A percentile compares a stretch with the other conserved stretches of the same genome.
Conservation (phyloP, 2,797 vertebrate genomes). For the Halcyon chelicuti region DNA sequence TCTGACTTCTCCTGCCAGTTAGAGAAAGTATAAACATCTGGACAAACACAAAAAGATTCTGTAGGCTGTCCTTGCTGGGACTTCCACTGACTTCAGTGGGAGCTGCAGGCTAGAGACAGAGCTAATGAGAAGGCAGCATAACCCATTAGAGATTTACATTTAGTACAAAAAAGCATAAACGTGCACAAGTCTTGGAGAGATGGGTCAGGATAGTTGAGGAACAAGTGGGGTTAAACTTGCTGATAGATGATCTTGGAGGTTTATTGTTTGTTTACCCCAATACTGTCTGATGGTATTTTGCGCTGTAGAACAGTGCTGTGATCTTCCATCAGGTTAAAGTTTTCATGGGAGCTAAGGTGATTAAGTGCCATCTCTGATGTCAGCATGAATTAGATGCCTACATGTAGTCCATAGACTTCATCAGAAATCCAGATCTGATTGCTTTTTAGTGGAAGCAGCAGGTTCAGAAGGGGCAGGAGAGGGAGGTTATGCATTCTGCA, state of each 20-base stretch:
- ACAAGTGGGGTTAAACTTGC: background rate
- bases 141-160: background rate
- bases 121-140: background rate
- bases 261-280: background rate
- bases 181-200: accelerated
- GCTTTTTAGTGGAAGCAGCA: background rate
- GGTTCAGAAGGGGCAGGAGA: background rate
- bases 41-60: background rate
- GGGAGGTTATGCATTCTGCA: background rate
- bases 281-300: background rate
- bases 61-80: background rate
- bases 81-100: background rate
- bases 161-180: background rate
- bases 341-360: background rate
- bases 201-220: background rate
- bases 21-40: background rate
- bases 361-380: background rate
- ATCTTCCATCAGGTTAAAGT: background rate
- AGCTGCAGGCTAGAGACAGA: background rate
- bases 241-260: background rate
- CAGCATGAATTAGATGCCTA: background rate
- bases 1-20: background rate
- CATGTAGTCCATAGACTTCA: background rate
- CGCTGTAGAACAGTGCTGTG: background rate
- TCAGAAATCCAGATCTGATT: background rate